Conservation (phyloP, 2,888 invertebrate genomes). For the Drosophila antonietae region DNA sequence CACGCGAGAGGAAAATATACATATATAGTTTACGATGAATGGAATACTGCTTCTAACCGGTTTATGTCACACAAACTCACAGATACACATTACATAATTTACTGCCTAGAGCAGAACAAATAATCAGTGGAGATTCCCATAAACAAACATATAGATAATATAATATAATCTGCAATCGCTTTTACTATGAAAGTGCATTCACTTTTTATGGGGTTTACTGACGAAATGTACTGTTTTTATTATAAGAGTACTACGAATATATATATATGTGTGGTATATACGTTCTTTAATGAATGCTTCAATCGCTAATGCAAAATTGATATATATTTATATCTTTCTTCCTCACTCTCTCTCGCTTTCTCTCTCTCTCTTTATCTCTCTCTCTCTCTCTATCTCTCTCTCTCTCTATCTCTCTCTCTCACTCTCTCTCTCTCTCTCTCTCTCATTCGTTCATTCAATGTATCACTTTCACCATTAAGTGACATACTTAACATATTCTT, state of each 20-base stretch:
- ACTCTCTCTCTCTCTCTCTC: neutral
- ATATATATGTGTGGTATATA: neutral
- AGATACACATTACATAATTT: slow-evolving; percentile 3
- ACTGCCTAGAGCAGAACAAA: neutral
- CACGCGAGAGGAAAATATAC: slow-evolving; percentile 31
- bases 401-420: neutral
- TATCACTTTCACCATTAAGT: neutral
- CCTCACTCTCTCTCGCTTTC: neutral
- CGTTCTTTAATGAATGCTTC: neutral
- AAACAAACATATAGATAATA: slow-evolving; percentile 1
- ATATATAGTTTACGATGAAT: slow-evolving; percentile 32
- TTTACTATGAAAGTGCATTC: slow-evolving; percentile 9
- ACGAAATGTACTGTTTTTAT: neutral
- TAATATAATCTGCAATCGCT: neutral
- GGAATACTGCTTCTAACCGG: slow-evolving; percentile 33
- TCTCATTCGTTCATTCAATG: neutral
- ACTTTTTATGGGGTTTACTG: neutral
- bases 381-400: neutral
- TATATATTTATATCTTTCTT: neutral
- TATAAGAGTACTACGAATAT: neutral
- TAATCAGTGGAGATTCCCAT: slow-evolving; percentile 22
- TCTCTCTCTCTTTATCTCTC: neutral
- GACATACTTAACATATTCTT: neutral
- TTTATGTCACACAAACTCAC: slow-evolving; percentile 11
- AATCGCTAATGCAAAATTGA: neutral